phyloP scores from a whole-genome alignment of 2,797 vertebrate species.

The Melanotaenia trifasciata region DNA sequence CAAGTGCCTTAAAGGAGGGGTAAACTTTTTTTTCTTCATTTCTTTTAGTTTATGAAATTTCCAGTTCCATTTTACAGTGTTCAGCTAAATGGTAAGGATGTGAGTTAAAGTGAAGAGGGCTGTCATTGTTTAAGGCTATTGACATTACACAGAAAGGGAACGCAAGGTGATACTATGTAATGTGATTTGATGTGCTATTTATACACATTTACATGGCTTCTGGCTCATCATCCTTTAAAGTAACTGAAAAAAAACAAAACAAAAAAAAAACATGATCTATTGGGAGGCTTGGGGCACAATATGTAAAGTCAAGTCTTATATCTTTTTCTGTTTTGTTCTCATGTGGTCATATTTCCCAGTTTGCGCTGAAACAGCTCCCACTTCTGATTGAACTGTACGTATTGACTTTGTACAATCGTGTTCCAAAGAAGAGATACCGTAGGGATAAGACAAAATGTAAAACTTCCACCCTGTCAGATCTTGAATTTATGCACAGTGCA shows the following conservation, averaged over 20 bases:
- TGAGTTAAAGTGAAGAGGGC: not conserved
- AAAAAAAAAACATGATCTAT: not conserved
- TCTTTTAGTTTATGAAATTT: not conserved
- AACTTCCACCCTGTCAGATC: slow-evolving; percentile 9
- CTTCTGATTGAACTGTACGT: too few relatives aligned
- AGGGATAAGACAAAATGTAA: not conserved
- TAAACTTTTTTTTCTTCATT: slow-evolving; percentile 7
- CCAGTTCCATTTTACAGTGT: not conserved
- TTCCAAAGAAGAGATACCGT: slow-evolving; percentile 15
- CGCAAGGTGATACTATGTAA: not conserved
- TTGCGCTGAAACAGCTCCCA: slow-evolving; percentile 2
- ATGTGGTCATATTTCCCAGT: not conserved
- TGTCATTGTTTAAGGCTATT: too few relatives aligned
- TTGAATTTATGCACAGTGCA: not conserved
- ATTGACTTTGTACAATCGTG: not conserved
- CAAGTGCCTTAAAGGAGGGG: slow-evolving; percentile 49
- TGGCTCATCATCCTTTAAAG: not conserved
- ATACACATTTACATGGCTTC: not conserved
- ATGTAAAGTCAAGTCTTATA: not conserved
- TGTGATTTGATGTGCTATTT: not conserved
- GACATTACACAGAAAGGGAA: too few relatives aligned
- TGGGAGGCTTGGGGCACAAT: not conserved
- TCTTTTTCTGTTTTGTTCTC: not conserved
- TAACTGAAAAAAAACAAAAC: too few relatives aligned
- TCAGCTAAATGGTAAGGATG: not conserved